Evolutionary conservation across 2,797 vertebrate genomes (phyloP).

Genomic region (Rhinogobio ventralis): DNA sequence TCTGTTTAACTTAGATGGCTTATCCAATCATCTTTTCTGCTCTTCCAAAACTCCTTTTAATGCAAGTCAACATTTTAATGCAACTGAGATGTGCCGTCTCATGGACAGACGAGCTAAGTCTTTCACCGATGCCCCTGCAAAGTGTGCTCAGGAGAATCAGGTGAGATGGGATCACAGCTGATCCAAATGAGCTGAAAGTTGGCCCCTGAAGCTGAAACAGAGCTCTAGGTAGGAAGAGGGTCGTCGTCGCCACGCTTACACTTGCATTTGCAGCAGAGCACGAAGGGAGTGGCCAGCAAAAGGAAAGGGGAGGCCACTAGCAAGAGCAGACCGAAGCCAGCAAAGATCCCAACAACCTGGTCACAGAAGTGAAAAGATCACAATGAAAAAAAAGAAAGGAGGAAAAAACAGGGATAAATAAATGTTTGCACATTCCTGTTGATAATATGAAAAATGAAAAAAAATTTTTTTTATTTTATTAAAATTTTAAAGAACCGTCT

Average conservation of each 20-base stretch:
- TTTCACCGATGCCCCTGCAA: neutral
- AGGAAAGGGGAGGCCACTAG: constrained; percentile 87
- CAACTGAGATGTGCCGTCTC: neutral
- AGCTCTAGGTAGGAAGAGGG: constrained; percentile 80
- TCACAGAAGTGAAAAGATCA: constrained; percentile 7
- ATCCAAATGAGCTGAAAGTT: neutral
- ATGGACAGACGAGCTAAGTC: neutral
- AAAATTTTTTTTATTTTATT: too few relatives aligned
- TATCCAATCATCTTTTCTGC: neutral
- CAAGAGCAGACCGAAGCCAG: constrained; percentile 85
- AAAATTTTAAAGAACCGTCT: too few relatives aligned
- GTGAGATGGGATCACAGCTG: neutral
- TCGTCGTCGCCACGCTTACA: constrained; percentile 86
- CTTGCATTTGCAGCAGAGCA: constrained; percentile 89
- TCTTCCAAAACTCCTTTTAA: neutral
- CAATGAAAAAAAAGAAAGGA: neutral
- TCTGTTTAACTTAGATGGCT: neutral
- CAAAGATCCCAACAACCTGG: constrained; percentile 88
- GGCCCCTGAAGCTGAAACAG: neutral
- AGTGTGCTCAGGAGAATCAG: constrained; percentile 13
- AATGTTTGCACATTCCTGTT: neutral
- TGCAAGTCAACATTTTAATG: neutral
- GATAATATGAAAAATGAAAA: too few relatives aligned
- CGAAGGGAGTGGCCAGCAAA: constrained; percentile 86
- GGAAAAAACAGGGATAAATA: neutral